These are phyloP conservation scores for Pseudorhiza aurosa DNA, from an alignment of 30 jellyfish, hydroid and myxozoan species.

Conservation along the genomic window DNA sequence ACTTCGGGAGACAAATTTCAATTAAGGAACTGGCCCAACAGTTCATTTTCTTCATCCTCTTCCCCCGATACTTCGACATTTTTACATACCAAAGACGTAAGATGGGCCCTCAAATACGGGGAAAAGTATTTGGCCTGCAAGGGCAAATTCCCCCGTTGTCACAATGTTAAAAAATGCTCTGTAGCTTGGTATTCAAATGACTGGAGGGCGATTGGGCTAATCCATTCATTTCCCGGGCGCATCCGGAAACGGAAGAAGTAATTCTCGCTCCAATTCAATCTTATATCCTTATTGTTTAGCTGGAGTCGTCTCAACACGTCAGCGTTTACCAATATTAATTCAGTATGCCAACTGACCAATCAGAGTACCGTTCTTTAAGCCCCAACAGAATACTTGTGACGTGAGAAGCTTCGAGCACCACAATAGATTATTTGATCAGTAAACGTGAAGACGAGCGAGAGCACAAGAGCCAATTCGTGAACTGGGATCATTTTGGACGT, in stretches of 20 bases:
- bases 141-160: too few relatives aligned
- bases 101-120: too few relatives aligned
- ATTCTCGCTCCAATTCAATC: conserved; percentile 8
- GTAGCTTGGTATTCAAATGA: background rate
- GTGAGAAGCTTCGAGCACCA: background rate
- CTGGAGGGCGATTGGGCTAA: background rate
- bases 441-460: conserved; percentile 18
- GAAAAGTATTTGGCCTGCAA: too few relatives aligned
- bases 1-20: too few relatives aligned
- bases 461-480: too few relatives aligned
- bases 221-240: conserved; percentile 44
- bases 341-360: conserved; percentile 13
- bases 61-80: too few relatives aligned
- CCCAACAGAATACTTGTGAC: conserved; percentile 10
- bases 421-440: background rate
- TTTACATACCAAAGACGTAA: too few relatives aligned
- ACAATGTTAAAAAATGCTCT: too few relatives aligned
- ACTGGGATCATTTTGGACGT: too few relatives aligned
- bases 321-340: conserved; percentile 11
- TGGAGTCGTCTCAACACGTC: conserved; percentile 20
- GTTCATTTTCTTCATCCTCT: too few relatives aligned
- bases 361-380: background rate
- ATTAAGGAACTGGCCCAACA: too few relatives aligned
- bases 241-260: conserved; percentile 50
- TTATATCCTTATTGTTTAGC: background rate